phyloP scores from a whole-genome alignment of 2,113 vertebrate genomes.

The Rousettus leschenaultii region DNA sequence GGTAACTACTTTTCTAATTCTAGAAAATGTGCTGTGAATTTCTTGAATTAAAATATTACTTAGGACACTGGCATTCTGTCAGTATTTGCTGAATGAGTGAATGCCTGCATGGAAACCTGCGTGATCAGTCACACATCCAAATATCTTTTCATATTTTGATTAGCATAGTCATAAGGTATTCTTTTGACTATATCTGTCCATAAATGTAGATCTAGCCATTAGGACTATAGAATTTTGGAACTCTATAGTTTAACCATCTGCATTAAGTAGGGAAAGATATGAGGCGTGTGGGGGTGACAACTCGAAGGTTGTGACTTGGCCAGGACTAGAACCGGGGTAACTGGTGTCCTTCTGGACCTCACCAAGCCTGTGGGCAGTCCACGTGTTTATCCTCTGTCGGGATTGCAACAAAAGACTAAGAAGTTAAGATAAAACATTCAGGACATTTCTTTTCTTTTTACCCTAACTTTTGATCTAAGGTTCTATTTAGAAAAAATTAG shows the following conservation, averaged over 20 bases:
- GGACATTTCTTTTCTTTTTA: neutral
- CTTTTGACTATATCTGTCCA: neutral
- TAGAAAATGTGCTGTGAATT: neutral
- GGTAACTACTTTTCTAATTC: neutral
- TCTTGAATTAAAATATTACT: neutral
- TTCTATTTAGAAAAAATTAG: neutral
- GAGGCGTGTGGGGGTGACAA: neutral
- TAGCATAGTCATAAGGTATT: neutral
- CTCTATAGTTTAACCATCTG: neutral
- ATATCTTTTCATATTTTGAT: neutral
- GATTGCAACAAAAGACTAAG: neutral
- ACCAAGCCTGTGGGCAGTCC: neutral
- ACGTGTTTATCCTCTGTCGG: neutral
- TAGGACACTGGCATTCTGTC: neutral
- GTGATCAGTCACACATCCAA: neutral
- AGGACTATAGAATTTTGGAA: neutral
- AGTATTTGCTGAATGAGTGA: neutral
- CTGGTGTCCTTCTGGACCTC: neutral
- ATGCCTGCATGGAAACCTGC: neutral
- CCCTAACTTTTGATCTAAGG: neutral
- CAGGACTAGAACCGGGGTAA: neutral
- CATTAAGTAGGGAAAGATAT: rapidly evolving
- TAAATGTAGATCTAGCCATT: neutral
- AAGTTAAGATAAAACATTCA: neutral
- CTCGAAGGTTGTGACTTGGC: neutral